These are phyloP conservation scores for Ptychochromis oligacanthus DNA, from an alignment of 2,113 vertebrate genomes.

Conservation along the genomic window DNA sequence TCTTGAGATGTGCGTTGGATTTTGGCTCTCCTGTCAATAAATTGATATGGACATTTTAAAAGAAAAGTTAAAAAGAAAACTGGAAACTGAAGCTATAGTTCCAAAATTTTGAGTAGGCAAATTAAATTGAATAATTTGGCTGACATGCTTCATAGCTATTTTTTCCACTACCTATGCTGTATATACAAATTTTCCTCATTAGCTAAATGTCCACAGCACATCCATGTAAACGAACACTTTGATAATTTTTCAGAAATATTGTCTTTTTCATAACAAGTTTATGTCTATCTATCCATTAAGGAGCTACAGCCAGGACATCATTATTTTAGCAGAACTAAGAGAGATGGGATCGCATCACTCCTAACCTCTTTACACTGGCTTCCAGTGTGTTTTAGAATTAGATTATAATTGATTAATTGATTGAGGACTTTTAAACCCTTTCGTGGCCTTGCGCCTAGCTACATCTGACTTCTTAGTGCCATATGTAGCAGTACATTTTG, in stretches of 20 bases:
- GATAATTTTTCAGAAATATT: not conserved
- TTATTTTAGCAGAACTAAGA: not conserved
- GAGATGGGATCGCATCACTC: not conserved
- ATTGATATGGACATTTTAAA: not conserved
- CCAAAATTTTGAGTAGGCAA: not conserved
- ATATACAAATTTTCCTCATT: not conserved
- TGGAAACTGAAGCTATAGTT: not conserved
- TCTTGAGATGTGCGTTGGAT: not conserved
- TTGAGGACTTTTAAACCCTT: not conserved
- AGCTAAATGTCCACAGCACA: not conserved
- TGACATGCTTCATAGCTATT: not conserved
- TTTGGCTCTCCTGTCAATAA: not conserved
- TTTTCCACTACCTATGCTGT: not conserved
- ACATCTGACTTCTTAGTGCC: not conserved
- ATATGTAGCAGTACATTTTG: not conserved
- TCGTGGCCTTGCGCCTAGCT: not conserved
- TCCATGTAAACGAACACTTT: not conserved
- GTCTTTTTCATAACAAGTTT: not conserved
- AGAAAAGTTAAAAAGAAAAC: not conserved
- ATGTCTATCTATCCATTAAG: not conserved
- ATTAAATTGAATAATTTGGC: not conserved
- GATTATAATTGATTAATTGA: not conserved
- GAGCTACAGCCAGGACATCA: not conserved
- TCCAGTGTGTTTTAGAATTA: not conserved
- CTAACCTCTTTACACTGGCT: not conserved